Evolutionary conservation across 64 coral and sea anemone genomes (phyloP).

Genomic region (Montipora cactus): DNA sequence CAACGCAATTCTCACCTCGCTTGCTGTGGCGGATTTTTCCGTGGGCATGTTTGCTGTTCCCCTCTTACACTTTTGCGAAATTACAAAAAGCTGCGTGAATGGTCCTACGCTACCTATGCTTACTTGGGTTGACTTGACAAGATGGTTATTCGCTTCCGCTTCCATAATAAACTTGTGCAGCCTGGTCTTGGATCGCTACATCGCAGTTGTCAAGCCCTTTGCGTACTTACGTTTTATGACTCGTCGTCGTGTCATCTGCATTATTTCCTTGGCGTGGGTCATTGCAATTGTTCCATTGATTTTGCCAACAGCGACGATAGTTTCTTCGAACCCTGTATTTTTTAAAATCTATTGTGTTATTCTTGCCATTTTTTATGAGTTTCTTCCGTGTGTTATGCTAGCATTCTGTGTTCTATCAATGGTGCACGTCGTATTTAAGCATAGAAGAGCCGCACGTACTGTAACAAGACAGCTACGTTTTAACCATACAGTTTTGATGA

Average conservation of each 20-base stretch:
- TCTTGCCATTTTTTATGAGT: background rate
- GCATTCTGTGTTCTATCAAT: background rate
- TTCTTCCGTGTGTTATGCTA: background rate
- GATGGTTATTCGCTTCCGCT: background rate
- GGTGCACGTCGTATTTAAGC: background rate
- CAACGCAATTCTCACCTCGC: background rate
- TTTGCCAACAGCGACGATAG: background rate
- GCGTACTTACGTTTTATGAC: background rate
- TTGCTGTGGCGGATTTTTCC: background rate
- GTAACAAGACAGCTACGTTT: too few species aligned
- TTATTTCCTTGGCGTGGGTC: background rate
- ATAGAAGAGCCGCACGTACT: too few species aligned
- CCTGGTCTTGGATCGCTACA: slow-evolving; percentile 17
- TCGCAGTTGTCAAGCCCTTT: slow-evolving; percentile 5
- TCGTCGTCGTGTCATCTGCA: background rate
- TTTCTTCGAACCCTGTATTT: background rate
- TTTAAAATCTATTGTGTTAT: background rate
- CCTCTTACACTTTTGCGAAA: background rate
- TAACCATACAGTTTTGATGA: too few species aligned
- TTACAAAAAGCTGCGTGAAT: background rate
- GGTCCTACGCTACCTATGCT: too few species aligned
- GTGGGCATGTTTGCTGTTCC: background rate
- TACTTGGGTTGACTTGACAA: background rate
- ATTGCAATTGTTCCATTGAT: background rate
- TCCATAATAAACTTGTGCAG: background rate